Evolutionary conservation across 64 coral and sea anemone species (phyloP), one percentile per base, ranked within the genome.

Genomic region (Exaiptasia diaphana): DNA sequence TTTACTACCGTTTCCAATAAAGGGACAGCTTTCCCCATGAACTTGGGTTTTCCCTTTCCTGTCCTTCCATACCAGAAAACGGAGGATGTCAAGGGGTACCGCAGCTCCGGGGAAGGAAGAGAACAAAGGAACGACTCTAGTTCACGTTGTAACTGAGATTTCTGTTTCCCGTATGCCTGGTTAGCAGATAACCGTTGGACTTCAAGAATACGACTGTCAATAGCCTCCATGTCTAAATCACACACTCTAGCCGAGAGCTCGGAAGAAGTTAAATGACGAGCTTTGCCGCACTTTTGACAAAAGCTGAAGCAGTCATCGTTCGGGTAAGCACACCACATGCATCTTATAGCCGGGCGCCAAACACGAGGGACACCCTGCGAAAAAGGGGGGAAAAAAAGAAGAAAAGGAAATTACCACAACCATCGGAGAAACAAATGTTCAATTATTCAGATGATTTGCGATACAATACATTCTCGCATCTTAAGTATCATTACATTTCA

Each of bases 11-110:
- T 23, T 30, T 7, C 74, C 74, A 36, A 36, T 2, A 35, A 77
- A 77, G 4, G 17, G 24, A 17, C 68, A 85, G 0, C 12, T 26
- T 18, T 26, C 1, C 13, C 27, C 14, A 32, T 85, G 68, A 38
- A 75, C 68, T 75, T 85, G 69, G 8, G 39, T 72, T 60, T 56
- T 74, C 45, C 82, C 69, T 13, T 58, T 58, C 1, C 8, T 18
- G 35, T 85, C 82, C 17, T 75, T 75, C 52, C 69, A 74, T 25
- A 85, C 54, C 41, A 85, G 71, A n/a, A 85, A 85, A 27, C 57
- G 52, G 30, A 75, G 4, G 33, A 85, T 55, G 49, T 74, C 82
- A 3, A 61, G 38, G 0, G 52, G 68, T 31, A 22, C 46, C 11
- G 74, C 31, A 34, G 48, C 50, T 77, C 39, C 15, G 74, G 31